Percentiles rank a stretch among this genome's conserved stretches.
phyloP scores from a whole-genome alignment of 2,888 invertebrate species.

The Hipparchia sbordonii region DNA sequence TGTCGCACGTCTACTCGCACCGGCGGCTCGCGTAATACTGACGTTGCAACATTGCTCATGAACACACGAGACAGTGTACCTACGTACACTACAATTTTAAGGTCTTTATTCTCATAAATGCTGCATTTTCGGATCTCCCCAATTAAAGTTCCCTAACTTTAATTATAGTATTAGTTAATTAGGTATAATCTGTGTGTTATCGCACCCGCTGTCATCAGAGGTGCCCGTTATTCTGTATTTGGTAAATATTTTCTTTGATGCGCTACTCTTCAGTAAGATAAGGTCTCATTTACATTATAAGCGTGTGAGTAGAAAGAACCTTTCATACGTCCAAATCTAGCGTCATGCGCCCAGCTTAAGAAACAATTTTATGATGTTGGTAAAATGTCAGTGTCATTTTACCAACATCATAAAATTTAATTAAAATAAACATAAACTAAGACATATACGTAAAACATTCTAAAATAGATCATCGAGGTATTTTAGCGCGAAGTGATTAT shows the following conservation, averaged over 20 bases:
- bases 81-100: too few species aligned
- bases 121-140: slow-evolving; percentile 10
- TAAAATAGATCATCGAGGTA: too few species aligned
- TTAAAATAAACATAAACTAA: too few species aligned
- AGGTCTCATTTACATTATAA: slow-evolving; percentile 56
- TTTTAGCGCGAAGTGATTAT: too few species aligned
- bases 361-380: not conserved
- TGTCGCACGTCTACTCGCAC: too few species aligned
- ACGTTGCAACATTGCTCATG: too few species aligned
- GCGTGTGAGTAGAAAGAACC: slow-evolving; percentile 47
- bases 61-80: too few species aligned
- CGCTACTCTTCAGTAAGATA: slow-evolving; percentile 58
- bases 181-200: slow-evolving; percentile 70
- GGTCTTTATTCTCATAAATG: slow-evolving; percentile 11
- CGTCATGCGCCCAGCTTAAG: too few species aligned
- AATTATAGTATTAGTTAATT: slow-evolving; percentile 68
- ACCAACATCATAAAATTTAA: too few species aligned
- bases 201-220: slow-evolving; percentile 58
- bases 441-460: too few species aligned
- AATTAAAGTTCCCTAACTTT: slow-evolving; percentile 37
- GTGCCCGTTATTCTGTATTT: slow-evolving; percentile 65
- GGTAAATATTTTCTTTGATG: slow-evolving; percentile 77
- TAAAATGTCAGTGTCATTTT: too few species aligned
- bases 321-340: not conserved
- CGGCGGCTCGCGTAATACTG: too few species aligned